Base-by-base conservation (phyloP, 2,113 vertebrate genomes). In the Lathamus discolor region DNA sequence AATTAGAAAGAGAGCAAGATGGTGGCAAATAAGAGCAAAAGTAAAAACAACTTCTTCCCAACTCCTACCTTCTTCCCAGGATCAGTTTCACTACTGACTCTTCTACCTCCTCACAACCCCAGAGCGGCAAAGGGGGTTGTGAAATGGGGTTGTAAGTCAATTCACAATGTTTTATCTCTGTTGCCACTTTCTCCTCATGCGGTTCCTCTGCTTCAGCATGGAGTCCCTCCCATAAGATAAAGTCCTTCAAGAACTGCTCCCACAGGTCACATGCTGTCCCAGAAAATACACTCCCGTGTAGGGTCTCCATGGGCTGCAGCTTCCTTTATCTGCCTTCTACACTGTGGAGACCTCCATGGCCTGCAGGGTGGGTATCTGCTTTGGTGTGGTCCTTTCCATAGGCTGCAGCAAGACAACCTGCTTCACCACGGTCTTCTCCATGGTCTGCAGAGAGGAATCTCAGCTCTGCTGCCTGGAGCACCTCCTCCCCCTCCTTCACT, bases 331-430 rank as follows among this genome's bases (percentile, higher is more conserved):
- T 20, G 25, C 20, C 5, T 43, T 73, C 46, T 55, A 13, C 2
- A 2, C 4, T 1, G 1, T 4, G 10, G 5, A 7, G 17, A 76
- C 6, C 6, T 55, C 62, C 22, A n/a, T 6, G 52, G 5, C 43
- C 48, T 84, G 12, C 17, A 39, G 23, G 12, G 2, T 29, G 7
- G 13, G 4, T 49, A 37, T 39, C 5, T 76, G 27, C 13, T 73
- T 76, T 43, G 7, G 2, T 37, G 25, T 31, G 12, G 6, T 9
- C 24, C 23, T 87, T 57, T 59, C 31, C 24, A 61, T 1, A 2
- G n/a, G 8, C 27, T 87, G 20, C 37, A 73, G 20, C 6, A 6
- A 5, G 8, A 77, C 43, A 68, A 5, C 4, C 15, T 59, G 3
- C 14, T 29, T 66, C 18, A 64, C 10, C 6, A 27, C 3, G 0